Conservation (phyloP, 2,113 vertebrate species). For the Phylloscopus trochilus region DNA sequence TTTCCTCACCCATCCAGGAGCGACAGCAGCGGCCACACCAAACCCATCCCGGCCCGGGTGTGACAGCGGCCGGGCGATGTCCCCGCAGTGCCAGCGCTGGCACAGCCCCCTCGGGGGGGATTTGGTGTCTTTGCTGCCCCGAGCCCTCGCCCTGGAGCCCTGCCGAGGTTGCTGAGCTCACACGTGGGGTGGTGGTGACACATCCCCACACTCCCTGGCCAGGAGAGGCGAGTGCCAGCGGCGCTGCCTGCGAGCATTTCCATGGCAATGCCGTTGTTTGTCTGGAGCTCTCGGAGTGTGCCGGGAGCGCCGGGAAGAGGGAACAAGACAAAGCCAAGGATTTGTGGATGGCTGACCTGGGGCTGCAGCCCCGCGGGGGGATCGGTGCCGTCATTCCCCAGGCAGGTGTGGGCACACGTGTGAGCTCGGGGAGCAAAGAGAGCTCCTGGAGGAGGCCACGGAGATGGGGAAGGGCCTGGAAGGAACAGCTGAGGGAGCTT, state of each 20-base stretch:
- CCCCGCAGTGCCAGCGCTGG: neutral
- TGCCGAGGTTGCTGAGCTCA: neutral
- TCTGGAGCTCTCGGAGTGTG: neutral
- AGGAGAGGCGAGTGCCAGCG: too few species aligned
- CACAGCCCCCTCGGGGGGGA: accelerated
- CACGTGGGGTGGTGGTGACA: neutral
- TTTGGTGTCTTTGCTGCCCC: neutral
- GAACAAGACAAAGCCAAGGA: neutral
- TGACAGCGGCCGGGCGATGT: neutral
- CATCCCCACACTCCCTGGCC: neutral
- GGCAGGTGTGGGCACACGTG: neutral
- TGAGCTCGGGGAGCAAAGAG: accelerated
- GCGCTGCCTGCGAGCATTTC: neutral
- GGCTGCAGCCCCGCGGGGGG: neutral
- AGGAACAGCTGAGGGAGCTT: neutral
- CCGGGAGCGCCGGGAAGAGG: neutral
- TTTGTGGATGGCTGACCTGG: neutral
- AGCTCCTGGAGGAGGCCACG: neutral
- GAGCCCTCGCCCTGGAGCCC: accelerated
- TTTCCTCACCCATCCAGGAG: neutral
- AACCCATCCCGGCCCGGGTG: neutral
- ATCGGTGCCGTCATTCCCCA: neutral
- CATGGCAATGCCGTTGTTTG: slow-evolving; percentile 19
- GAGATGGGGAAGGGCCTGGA: neutral
- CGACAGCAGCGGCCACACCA: neutral